Evolutionary conservation across 1,140 invertebrate species (phyloP).

Genomic region (Rhizoglyphus robini): DNA sequence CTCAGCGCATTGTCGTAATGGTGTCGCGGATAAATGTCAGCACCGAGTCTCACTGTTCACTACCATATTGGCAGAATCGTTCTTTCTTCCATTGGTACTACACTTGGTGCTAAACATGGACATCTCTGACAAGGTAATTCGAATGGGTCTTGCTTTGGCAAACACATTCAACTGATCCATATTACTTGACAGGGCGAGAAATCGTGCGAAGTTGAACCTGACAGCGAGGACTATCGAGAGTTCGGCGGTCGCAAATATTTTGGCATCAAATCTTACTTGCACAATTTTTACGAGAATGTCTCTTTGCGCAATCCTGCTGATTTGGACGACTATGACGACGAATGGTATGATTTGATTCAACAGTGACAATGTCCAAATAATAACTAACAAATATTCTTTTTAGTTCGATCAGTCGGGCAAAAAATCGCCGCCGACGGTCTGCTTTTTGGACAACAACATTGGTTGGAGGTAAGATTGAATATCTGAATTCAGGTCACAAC

Average conservation of each 20-base stretch:
- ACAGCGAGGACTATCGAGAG: no score
- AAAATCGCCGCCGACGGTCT: neutral
- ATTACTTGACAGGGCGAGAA: no score
- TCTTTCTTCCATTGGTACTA: no score
- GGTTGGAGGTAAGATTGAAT: neutral
- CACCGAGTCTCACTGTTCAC: no score
- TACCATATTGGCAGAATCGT: no score
- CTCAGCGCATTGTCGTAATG: no score
- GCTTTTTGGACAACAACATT: neutral
- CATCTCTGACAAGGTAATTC: no score
- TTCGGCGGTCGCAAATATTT: conserved; percentile 20
- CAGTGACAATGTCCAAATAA: neutral
- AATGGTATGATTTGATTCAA: conserved; percentile 2
- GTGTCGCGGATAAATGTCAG: no score
- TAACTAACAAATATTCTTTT: neutral
- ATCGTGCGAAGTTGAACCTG: no score
- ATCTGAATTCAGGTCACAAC: neutral
- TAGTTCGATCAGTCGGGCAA: neutral
- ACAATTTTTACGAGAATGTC: conserved; percentile 26
- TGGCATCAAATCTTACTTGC: conserved; percentile 26
- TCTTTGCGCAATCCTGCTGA: conserved; percentile 17
- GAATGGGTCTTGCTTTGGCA: no score
- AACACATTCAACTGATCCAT: no score
- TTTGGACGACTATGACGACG: conserved; percentile 23
- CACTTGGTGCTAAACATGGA: no score